phyloP scores from a whole-genome alignment of 2,888 invertebrate genomes.

The Ceriagrion tenellum region DNA sequence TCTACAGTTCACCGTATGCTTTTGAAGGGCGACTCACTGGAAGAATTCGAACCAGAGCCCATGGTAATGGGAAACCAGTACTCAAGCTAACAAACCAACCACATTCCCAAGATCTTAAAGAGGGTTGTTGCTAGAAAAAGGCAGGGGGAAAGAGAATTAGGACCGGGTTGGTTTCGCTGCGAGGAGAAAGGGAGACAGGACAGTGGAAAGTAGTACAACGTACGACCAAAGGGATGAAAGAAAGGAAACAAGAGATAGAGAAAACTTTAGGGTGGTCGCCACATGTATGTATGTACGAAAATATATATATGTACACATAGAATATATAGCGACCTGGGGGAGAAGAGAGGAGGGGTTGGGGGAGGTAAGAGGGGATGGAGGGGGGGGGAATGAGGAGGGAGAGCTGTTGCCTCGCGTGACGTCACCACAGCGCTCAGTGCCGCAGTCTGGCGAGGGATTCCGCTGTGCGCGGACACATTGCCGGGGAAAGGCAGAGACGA shows the following conservation, averaged over 20 bases:
- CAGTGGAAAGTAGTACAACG: background rate
- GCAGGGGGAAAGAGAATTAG: no score
- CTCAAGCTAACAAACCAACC: no score
- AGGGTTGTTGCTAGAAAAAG: no score
- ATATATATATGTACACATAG: no score
- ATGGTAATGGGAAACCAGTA: no score
- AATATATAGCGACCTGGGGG: background rate
- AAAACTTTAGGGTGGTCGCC: background rate
- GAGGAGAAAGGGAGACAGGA: background rate
- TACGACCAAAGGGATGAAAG: background rate
- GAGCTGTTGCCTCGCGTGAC: constrained; percentile 62
- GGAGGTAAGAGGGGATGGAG: background rate
- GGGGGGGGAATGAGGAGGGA: background rate
- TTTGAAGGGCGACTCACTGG: no score
- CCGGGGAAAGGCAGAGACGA: background rate
- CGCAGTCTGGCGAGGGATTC: constrained; percentile 59
- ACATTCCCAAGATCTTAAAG: no score
- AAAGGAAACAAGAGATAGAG: background rate
- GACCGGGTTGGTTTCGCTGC: background rate
- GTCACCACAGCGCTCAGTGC: constrained; percentile 53
- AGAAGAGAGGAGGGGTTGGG: background rate
- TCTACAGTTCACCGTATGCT: no score
- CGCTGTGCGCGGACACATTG: constrained; percentile 40
- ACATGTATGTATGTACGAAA: background rate
- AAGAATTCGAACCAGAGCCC: no score